These are phyloP conservation scores for Ictalurus punctatus DNA, from an alignment of 2,113 vertebrate species.

Conservation along the genomic window DNA sequence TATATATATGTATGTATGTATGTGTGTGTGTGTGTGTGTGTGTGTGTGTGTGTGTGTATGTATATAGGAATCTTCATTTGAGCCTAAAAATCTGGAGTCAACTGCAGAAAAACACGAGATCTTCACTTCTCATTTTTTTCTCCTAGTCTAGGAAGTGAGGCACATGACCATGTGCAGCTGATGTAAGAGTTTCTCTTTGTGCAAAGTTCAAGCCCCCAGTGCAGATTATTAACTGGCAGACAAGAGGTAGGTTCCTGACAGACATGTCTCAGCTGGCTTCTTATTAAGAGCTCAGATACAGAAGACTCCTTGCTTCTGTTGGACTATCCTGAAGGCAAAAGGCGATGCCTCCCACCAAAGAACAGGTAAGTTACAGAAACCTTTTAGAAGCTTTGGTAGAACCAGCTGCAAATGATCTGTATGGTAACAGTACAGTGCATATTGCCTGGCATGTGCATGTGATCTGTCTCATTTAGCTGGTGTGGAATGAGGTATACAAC, in stretches of 20 bases:
- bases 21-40: too few relatives aligned
- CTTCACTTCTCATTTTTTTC: slow-evolving; percentile 72
- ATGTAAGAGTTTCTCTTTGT: slow-evolving; percentile 64
- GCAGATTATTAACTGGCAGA: slow-evolving; percentile 54
- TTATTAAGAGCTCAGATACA: slow-evolving; percentile 53
- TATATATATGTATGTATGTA: too few relatives aligned
- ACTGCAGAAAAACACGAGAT: slow-evolving; percentile 41
- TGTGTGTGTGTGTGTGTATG: too few relatives aligned
- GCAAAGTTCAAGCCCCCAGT: slow-evolving; percentile 70
- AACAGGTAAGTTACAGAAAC: slow-evolving; percentile 60
- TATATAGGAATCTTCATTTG: slow-evolving; percentile 17
- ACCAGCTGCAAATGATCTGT: background rate
- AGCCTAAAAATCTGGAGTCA: background rate
- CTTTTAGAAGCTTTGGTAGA: slow-evolving; percentile 7
- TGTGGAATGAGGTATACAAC: background rate
- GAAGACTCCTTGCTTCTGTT: slow-evolving; percentile 36
- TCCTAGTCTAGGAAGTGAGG: slow-evolving; percentile 65
- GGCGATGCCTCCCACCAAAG: slow-evolving; percentile 65
- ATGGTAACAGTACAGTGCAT: background rate
- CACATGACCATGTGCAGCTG: slow-evolving; percentile 75
- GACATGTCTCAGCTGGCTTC: slow-evolving; percentile 58
- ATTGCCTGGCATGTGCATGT: background rate
- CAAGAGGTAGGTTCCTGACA: slow-evolving; percentile 35
- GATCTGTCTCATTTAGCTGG: background rate
- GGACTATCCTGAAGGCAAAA: slow-evolving; percentile 25